Conservation (phyloP, 2,113 vertebrate species). For the Callorhinus ursinus region DNA sequence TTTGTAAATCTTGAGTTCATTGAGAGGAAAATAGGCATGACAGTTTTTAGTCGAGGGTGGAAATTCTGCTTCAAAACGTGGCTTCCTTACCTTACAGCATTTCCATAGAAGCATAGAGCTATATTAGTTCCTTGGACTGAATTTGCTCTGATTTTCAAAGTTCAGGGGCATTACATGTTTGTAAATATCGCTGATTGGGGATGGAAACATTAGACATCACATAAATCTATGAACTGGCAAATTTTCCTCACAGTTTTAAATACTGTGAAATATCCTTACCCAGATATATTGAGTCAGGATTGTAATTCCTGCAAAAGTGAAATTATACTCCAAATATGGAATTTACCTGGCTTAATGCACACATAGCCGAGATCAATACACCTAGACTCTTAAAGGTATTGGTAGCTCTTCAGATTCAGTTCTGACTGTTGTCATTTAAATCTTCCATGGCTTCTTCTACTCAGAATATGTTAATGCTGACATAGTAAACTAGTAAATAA, state of each 20-base stretch:
- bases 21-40: not conserved
- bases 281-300: not conserved
- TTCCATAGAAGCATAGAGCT: not conserved
- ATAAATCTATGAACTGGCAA: not conserved
- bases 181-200: not conserved
- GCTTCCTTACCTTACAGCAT: not conserved
- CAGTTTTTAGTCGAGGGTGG: slow-evolving; percentile 4
- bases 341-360: not conserved
- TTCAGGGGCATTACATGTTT: not conserved
- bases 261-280: not conserved
- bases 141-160: not conserved
- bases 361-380: not conserved
- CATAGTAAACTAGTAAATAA: not conserved
- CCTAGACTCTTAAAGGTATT: not conserved
- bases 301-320: not conserved
- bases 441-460: not conserved
- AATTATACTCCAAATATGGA: not conserved
- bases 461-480: not conserved
- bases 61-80: not conserved
- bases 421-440: not conserved
- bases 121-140: not conserved
- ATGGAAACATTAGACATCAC: not conserved
- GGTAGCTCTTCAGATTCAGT: not conserved
- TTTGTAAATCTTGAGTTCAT: not conserved
- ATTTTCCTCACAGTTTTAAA: slow-evolving; percentile 19